Evolutionary conservation across 2,888 invertebrate genomes (phyloP), one percentile per base, ranked within the genome.

Genomic region (Apocheima hispidaria): DNA sequence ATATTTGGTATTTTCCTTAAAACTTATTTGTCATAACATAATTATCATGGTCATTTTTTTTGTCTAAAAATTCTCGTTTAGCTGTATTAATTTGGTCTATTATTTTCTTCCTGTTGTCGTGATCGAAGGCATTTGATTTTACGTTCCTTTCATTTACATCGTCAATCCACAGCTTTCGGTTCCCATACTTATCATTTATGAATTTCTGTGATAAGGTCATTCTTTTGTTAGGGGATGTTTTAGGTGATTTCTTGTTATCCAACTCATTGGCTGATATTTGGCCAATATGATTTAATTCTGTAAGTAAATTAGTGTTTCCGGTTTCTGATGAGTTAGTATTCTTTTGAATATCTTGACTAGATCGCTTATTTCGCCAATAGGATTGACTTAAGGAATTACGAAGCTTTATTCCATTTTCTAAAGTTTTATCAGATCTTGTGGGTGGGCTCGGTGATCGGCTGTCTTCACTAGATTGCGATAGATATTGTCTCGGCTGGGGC

Each of bases 381-480:
- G 92, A 92, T 69, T 93, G 93, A 66, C 90, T 93, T 46, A 92
- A 70, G 6, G 92, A 94, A 78, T 87, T 93, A 71, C 86, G 90
- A 77, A 76, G 84, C 68, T 84, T 93, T 71, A 73, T 65, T 72
- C 73, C 87, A 78, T 75, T 90, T 78, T 82, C 93, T 18, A 77
- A 85, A 65, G 70, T 87, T 79, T 75, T 90, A 65, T 90, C 90
- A 28, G 86, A 82, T 66, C 86, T 82, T 0, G 81, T 81, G 9
- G 86, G 88, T 10, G 94, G 94, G 73, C 94, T 94, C 0, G 93
- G 94, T 12, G 93, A 94, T 57, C 94, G 93, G 72, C 94, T 95
- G 51, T 94, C 94, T 69, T 95, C 95, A 74, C 95, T 95, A 0
- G 94, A 94, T 70, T 94, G 94, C 16, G 93, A 93, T 57, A 93